Base-by-base conservation (phyloP, 2,888 invertebrate genomes). In the Nymphalis urticae region DNA sequence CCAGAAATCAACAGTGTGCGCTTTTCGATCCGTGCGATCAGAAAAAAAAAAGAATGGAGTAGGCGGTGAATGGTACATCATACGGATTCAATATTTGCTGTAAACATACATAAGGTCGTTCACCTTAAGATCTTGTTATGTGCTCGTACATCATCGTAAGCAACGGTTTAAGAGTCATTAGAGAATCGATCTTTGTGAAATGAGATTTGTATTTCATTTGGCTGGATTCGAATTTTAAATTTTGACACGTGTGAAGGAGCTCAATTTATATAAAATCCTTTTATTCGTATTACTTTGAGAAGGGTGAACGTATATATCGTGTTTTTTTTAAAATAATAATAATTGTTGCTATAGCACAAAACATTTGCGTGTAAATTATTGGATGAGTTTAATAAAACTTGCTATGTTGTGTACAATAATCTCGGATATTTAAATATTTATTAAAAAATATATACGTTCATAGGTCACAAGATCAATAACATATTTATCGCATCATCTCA, bases 41-140 rank as follows among this genome's bases (percentile, higher is more conserved):
- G 36, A 17, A 36, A 66, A 58, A 36, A 66, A 66, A 66, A 63
- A 54, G 71, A 61, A 66, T 61, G 66, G 50, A 62, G 68, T 71
- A 62, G 69, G 71, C 66, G 66, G 62, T 69, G 66, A 71, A 71
- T 71, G 71, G 69, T 50, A 63, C 63, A 66, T 69, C 54, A 17
- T 56, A 56, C 54, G 67, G 56, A 65, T 53, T 64, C 69, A 71
- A 72, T 74, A 72, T 74, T 74, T 71, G 69, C 69, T 65, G 68
- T 71, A 70, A 69, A 60, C 72, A 71, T 68, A 21, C 61, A 42
- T 24, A 16, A 50, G 72, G 73, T 69, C 72, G 64, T 74, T 71
- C 69, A 72, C 69, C 73, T 69, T 58, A 42, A 60, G 62, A 69
- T 66, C 66, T 64, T 17, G 61, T 54, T 66, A 54, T 56, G 32